These are phyloP conservation scores for Strix aluco DNA, from an alignment of 2,113 vertebrate species.

Conservation along the genomic window DNA sequence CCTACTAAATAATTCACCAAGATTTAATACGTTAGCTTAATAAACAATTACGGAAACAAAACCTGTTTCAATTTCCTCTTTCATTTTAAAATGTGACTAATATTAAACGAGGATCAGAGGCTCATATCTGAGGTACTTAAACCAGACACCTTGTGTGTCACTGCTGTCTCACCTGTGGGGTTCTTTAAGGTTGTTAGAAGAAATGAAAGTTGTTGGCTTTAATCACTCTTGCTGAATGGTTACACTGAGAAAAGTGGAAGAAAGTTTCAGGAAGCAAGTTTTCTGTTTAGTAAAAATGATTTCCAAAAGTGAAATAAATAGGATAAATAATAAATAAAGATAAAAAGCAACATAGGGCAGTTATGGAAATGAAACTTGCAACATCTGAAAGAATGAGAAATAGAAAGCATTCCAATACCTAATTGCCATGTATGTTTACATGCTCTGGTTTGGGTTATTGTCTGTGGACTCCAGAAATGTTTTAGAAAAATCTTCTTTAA, in stretches of 20 bases:
- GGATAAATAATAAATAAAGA: background rate
- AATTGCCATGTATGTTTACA: background rate
- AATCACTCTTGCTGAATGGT: background rate
- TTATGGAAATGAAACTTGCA: background rate
- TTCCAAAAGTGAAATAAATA: background rate
- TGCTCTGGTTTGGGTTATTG: background rate
- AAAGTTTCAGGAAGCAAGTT: background rate
- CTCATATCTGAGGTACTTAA: slow-evolving; percentile 7
- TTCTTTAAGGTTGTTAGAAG: slow-evolving; percentile 5
- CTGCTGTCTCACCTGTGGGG: background rate
- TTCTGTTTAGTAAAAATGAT: background rate
- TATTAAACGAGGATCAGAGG: slow-evolving; percentile 50
- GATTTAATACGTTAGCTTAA: slow-evolving; percentile 50
- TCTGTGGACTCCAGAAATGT: background rate
- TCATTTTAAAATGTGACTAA: slow-evolving; percentile 48
- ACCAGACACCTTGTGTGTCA: background rate
- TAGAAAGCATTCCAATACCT: background rate
- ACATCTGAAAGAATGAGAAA: background rate
- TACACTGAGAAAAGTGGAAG: background rate
- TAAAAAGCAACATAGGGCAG: background rate
- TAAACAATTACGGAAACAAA: slow-evolving; percentile 48
- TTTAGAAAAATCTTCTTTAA: background rate
- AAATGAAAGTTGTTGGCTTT: slow-evolving; percentile 9
- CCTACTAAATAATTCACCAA: slow-evolving; percentile 48
- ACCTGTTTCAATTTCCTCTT: slow-evolving; percentile 42